Conservation (phyloP, 2,888 invertebrate genomes). For the Leucophenga maculata region DNA sequence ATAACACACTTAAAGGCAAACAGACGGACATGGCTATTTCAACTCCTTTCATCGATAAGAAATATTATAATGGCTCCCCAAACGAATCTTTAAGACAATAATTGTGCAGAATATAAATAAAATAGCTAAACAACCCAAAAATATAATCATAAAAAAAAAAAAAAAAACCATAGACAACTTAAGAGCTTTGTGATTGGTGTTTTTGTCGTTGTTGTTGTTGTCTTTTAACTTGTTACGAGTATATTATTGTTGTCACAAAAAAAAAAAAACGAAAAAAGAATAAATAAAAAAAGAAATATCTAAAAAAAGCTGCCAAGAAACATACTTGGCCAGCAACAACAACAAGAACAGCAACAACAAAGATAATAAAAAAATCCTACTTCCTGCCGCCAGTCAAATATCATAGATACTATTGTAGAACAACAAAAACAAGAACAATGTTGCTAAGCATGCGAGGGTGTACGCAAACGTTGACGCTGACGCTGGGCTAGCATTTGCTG, state of each 20-base stretch:
- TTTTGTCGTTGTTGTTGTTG: too few relatives aligned
- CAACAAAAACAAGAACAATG: constrained; percentile 3
- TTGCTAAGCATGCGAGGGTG: neutral
- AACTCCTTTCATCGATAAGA: too few relatives aligned
- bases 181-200: neutral
- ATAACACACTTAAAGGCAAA: too few relatives aligned
- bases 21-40: too few relatives aligned
- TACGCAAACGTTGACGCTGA: neutral
- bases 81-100: too few relatives aligned
- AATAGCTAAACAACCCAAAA: neutral
- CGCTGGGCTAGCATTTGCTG: neutral
- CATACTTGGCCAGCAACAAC: neutral
- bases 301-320: neutral
- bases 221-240: too few relatives aligned
- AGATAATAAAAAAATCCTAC: constrained; percentile 21
- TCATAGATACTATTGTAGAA: constrained; percentile 4
- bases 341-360: constrained; percentile 18
- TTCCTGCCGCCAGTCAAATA: constrained; percentile 21
- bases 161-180: neutral
- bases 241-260: neutral
- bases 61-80: too few relatives aligned
- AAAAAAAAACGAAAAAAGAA: too few relatives aligned
- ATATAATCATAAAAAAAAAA: neutral
- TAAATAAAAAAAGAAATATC: neutral
- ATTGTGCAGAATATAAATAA: neutral